These are phyloP conservation scores for Clytia hemisphaerica DNA, from an alignment of 30 jellyfish, hydroid and myxozoan species.

Conservation along the genomic window DNA sequence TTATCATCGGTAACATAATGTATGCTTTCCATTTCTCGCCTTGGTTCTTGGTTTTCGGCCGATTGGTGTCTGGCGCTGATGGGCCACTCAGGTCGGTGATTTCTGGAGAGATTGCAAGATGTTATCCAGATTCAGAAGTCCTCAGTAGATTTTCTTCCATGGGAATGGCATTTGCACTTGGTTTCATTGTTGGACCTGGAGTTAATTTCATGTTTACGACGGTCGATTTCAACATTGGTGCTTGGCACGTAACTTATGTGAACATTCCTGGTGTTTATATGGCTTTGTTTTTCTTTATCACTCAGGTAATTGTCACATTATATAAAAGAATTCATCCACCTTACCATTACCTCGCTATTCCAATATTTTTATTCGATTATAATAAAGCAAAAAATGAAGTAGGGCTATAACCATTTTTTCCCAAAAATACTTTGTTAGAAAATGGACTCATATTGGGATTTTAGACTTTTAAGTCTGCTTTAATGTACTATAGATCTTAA, in stretches of 20 bases:
- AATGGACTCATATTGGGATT: too few species aligned
- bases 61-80: conserved; percentile 35
- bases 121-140: background rate
- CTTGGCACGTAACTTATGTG: conserved; percentile 18
- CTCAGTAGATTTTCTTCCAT: conserved; percentile 6
- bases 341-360: too few species aligned
- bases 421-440: too few species aligned
- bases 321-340: too few species aligned
- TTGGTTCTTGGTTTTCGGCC: conserved; percentile 11
- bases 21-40: conserved; percentile 33
- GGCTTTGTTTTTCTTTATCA: conserved; percentile 11
- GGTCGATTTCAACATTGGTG: conserved; percentile 12
- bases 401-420: too few species aligned
- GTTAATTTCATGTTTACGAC: conserved; percentile 3
- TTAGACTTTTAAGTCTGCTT: too few species aligned
- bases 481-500: too few species aligned
- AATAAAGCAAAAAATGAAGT: too few species aligned
- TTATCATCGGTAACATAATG: conserved; percentile 20
- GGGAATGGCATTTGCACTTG: conserved; percentile 14
- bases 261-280: conserved; percentile 27
- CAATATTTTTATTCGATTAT: too few species aligned
- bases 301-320: conserved; percentile 1
- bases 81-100: conserved; percentile 14
- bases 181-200: conserved; percentile 22
- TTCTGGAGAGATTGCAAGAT: conserved; percentile 19